Evolutionary conservation across 2,888 invertebrate species (phyloP).

Genomic region (Strigamia maritima): DNA sequence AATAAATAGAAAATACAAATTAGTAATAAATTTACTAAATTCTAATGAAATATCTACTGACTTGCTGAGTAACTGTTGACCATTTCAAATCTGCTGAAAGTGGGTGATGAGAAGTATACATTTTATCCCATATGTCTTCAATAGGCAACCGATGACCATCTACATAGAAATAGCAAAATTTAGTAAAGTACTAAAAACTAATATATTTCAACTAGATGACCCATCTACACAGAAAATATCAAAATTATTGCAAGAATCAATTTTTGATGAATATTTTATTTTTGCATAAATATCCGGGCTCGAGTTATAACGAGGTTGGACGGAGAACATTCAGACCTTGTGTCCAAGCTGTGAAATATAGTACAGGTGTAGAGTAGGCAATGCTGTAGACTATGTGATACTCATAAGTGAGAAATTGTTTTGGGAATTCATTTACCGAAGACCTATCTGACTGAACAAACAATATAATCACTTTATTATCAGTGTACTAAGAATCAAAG

Average conservation of each 20-base stretch:
- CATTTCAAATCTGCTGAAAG: not conserved
- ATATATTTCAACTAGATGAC: no score
- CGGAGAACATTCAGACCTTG: no score
- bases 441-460: not conserved
- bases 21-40: not conserved
- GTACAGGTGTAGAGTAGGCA: not conserved
- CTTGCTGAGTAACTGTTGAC: not conserved
- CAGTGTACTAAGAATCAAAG: not conserved
- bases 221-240: no score
- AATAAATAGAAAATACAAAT: not conserved
- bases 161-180: no score
- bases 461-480: not conserved
- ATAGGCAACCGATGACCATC: not conserved
- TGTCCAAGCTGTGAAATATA: not conserved
- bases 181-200: no score
- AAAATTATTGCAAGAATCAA: no score
- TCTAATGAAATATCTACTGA: not conserved
- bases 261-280: no score
- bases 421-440: not conserved
- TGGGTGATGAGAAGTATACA: not conserved
- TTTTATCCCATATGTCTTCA: not conserved
- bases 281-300: no score
- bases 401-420: not conserved
- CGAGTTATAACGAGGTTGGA: no score
- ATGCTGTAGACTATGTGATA: not conserved